Base-by-base conservation (phyloP, 2,797 vertebrate species). In the Acridotheres tristis region DNA sequence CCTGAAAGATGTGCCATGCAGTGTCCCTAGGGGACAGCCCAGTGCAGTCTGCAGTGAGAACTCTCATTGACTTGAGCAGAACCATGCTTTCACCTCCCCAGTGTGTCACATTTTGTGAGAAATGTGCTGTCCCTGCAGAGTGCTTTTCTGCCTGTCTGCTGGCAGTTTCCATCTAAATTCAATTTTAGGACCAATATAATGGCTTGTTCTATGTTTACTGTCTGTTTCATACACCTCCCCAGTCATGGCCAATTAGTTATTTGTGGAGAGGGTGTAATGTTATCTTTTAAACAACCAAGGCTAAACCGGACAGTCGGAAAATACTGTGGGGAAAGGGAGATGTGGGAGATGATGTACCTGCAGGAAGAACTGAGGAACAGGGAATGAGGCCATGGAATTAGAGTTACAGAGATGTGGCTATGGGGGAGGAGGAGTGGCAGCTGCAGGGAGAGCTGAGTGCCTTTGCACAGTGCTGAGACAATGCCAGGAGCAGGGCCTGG, bases 181-280 rank as follows among this genome's bases (percentile, higher is more conserved):
- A 85, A 85, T 95, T 96, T 94, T 71, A 85, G 78, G 79, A 58
- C 50, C 77, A 54, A 23, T 80, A 38, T 48, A 94, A 93, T 79
- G 65, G 80, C 79, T 93, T 81, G 54, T 81, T 93, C 82, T 75
- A 1, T 91, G 85, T 91, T 94, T 90, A 43, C 89, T 88, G 10
- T 57, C 16, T 74, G 75, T 85, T 90, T 85, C 58, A 11, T 67
- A 15, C n/a, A 45, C 42, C 63, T 88, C 73, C 84, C 74, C 68
- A 58, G 90, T 77, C 84, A 71, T 4, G 65, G 75, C 57, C 81
- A 80, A 34, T 95, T 85, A 93, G 72, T 85, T 82, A 61, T 71
- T 85, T 84, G 55, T 53, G 50, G 69, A 78, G 45, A 48, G 40
- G 53, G 11, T 17, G 43, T 29, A 40, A 5, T 18, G 43, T 20